Percentiles rank a stretch among this genome's conserved stretches.
phyloP scores from a whole-genome alignment of 2,888 invertebrate genomes.

The Drosophila nr. fundita region DNA sequence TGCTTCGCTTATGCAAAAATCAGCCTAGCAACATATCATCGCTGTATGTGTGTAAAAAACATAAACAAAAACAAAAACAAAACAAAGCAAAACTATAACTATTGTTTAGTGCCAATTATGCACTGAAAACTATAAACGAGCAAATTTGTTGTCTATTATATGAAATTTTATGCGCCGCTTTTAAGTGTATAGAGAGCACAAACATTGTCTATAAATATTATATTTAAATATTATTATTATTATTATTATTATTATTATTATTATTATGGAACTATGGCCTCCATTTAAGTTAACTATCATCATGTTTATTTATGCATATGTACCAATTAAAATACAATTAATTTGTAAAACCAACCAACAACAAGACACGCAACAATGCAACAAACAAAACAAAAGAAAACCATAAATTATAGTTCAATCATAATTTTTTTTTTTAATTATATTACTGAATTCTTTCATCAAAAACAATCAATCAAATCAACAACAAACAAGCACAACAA shows the following conservation, averaged over 20 bases:
- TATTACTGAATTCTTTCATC: conserved; percentile 22
- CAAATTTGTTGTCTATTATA: conserved; percentile 75
- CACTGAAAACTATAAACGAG: conserved; percentile 35
- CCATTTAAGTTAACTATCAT: conserved; percentile 50
- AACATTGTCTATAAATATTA: conserved; percentile 48
- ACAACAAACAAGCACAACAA: conserved; percentile 53
- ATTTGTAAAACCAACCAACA: conserved; percentile 53
- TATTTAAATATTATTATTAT: conserved; percentile 19
- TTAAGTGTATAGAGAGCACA: conserved; percentile 53
- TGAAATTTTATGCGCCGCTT: conserved; percentile 67
- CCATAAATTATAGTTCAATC: conserved; percentile 69
- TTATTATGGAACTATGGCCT: conserved; percentile 20
- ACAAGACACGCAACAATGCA: conserved; percentile 75
- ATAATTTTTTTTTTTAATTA: conserved; percentile 27
- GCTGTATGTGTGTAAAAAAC: conserved; percentile 43
- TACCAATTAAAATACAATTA: conserved; percentile 48
- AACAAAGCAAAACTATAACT: conserved; percentile 24
- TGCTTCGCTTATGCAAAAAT: conserved; percentile 53
- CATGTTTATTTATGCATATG: conserved; percentile 43
- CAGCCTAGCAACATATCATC: conserved; percentile 68
- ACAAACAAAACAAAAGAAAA: conserved; percentile 31
- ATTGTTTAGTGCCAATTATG: conserved; percentile 65
- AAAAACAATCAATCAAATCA: conserved; percentile 39
- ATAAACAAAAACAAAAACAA: conserved; percentile 28
- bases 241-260: conserved; percentile 21